Base-by-base conservation (phyloP, 2,113 vertebrate genomes). In the Sarotherodon lohbergeri region DNA sequence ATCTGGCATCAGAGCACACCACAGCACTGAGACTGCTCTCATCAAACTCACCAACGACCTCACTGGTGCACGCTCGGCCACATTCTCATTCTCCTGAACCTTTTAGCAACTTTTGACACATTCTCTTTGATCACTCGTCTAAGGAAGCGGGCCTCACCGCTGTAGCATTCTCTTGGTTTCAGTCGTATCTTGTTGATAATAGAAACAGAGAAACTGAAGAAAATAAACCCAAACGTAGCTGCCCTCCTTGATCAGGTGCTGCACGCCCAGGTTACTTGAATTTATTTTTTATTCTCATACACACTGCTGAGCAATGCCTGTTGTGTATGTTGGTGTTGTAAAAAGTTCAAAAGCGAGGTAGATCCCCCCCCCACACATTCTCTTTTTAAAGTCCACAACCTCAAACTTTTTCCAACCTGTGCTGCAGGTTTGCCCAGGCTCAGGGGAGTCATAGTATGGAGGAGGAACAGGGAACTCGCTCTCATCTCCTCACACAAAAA, bases 351-450 rank as follows among this genome's bases (percentile, higher is more conserved):
- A 94, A 91, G 76, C 80, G 27, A 91, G 90, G 84, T 82, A 88
- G 91, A 78, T 76, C 92, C 86, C 92, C 92, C 90, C 85, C 68
- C 27, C 50, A 3, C 39, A 68, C 52, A 79, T 50, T 86, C 92
- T 90, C 84, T 81, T 89, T 95, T 96, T 88, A 94, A 95, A 96
- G 94, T 96, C 95, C 94, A 95, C 90, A 95, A 94, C 94, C 90
- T 88, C 91, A 95, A 68, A 96, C 95, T 95, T 94, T 94, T 90
- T 93, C 90, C 94, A 95, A 95, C 94, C 92, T 87, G 85, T 90
- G 94, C 94, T 92, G 86, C 34, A 85, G 93, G 91, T 94, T 95
- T 94, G 94, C 92, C 90, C 87, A 86, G 86, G 85, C 95, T 96
- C 96, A 73, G 89, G 95, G 95, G 96, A 96, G 90, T 63, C 85